Percentiles rank a stretch among this genome's conserved stretches.
Evolutionary conservation across 2,888 invertebrate species (phyloP).

Genomic region (Leptinotarsa haldemani): DNA sequence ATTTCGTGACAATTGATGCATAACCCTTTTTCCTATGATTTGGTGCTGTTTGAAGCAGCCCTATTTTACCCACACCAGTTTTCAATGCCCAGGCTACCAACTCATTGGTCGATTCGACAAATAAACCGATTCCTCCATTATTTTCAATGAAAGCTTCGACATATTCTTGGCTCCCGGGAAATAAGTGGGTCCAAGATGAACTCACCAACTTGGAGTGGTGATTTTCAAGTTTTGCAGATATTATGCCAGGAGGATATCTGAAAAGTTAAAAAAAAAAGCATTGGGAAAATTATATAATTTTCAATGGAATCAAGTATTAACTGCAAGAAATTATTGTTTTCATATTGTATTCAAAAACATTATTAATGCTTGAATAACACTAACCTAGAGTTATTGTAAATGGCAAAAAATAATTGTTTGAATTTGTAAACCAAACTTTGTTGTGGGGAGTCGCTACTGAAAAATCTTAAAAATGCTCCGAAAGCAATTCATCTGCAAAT

Average conservation of each 20-base stretch:
- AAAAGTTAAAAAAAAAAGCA: background rate
- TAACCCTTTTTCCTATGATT: constrained; percentile 61
- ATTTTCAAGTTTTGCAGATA: constrained; percentile 14
- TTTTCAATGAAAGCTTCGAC: constrained; percentile 56
- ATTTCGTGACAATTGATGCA: constrained; percentile 58
- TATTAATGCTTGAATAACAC: too few species aligned
- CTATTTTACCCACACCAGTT: constrained; percentile 59
- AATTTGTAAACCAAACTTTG: too few species aligned
- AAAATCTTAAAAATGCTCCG: too few species aligned
- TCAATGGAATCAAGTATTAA: too few species aligned
- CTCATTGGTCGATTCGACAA: constrained; percentile 57
- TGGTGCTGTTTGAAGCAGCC: constrained; percentile 60
- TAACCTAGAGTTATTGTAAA: too few species aligned
- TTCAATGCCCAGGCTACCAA: constrained; percentile 62
- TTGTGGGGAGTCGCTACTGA: too few species aligned
- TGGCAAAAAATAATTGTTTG: too few species aligned
- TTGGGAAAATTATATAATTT: too few species aligned
- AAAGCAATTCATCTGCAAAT: too few species aligned
- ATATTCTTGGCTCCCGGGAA: constrained; percentile 55
- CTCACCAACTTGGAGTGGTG: constrained; percentile 52
- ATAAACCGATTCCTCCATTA: constrained; percentile 62
- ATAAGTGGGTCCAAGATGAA: constrained; percentile 59
- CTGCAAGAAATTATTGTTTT: too few species aligned
- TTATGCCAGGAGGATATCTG: constrained; percentile 27
- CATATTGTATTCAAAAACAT: too few species aligned